A percentile compares a stretch with the other conserved stretches of the same genome.
Evolutionary conservation across 2,888 invertebrate genomes (phyloP).

Genomic region (Platycheirus albimanus): DNA sequence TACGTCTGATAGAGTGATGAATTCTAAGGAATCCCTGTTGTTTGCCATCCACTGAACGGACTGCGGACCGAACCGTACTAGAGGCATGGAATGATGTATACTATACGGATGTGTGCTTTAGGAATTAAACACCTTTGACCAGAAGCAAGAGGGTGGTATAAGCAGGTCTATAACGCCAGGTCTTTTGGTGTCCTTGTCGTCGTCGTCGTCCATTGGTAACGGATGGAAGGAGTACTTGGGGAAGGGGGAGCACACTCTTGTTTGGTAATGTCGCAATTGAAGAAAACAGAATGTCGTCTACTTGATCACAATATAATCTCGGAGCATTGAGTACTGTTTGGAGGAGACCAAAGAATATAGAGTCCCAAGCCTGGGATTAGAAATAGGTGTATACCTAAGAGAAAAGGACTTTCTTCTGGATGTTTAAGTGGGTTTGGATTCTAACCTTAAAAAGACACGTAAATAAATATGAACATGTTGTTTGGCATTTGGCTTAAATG

Average conservation of each 20-base stretch:
- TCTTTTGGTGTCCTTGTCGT: slow-evolving; percentile 26
- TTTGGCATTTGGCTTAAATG: slow-evolving; percentile 66
- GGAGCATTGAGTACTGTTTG: slow-evolving; percentile 39
- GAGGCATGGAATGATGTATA: no score
- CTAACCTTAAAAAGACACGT: slow-evolving; percentile 33
- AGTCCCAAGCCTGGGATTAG: slow-evolving; percentile 13
- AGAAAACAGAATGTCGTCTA: slow-evolving; percentile 51
- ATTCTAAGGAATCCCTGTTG: slow-evolving; percentile 49
- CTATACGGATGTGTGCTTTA: slow-evolving; percentile 21
- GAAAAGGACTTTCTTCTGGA: slow-evolving; percentile 21
- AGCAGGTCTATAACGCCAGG: not conserved
- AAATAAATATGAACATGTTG: slow-evolving; percentile 53
- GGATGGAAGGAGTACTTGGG: not conserved
- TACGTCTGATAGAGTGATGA: slow-evolving; percentile 63
- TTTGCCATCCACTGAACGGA: slow-evolving; percentile 27
- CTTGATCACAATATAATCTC: slow-evolving; percentile 67
- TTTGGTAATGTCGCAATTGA: slow-evolving; percentile 43
- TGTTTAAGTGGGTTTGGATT: not conserved
- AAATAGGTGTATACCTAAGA: slow-evolving; percentile 23
- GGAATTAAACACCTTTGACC: slow-evolving; percentile 63
- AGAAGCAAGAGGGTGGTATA: slow-evolving; percentile 6
- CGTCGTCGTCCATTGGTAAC: not conserved
- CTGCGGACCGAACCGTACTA: no score
- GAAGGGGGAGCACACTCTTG: slow-evolving; percentile 14
- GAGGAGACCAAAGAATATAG: slow-evolving; percentile 4